Base-by-base conservation (phyloP, 2,113 vertebrate species). In the Plectropomus leopardus region DNA sequence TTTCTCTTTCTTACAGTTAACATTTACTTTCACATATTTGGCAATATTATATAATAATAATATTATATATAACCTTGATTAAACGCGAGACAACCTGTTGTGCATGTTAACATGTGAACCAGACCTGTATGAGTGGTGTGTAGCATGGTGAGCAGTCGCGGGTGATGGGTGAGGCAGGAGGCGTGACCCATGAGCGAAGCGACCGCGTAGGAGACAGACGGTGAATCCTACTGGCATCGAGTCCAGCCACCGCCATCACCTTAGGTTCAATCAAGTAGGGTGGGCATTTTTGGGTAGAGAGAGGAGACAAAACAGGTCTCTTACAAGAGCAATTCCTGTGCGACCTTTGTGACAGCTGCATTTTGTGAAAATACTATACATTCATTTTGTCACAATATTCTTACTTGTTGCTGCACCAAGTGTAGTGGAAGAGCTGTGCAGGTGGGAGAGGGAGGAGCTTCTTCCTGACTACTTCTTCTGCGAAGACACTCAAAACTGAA, bases 401-500 rank as follows among this genome's bases (percentile, higher is more conserved):
- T 34, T 61, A 99, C 98, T 96, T 99, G 98, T 67, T 99, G 97
- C 75, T 99, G 98, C 94, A 98, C 96, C 85, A 98, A 92, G 84
- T 98, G 97, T 58, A 98, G 94, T 0, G 97, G 97, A 81, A 98
- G 93, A 76, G 97, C 96, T 0, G 97, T 96, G 82, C 93, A 97
- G 75, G 96, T 71, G 88, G 44, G 92, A 88, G 19, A 96, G 88
- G 8, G 95, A 94, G 93, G 0, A 91, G 93, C 17, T 1, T 96
- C 95, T 0, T 97, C 96, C 76, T 96, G 95, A 92, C 97, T 97
- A 79, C 93, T 93, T 74, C 96, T 96, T 86, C 96, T 94, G 19
- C 98, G 96, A 83, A 99, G 96, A 95, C 97, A 98, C 96, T 99
- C 97, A 0, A 99, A 98, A 80, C 95, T 97, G 91, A 99, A 99